Percentiles rank a stretch among this genome's conserved stretches.
These are phyloP conservation scores for Lumbricus terrestris DNA, from an alignment of 2,888 invertebrate genomes.

Conservation along the genomic window DNA sequence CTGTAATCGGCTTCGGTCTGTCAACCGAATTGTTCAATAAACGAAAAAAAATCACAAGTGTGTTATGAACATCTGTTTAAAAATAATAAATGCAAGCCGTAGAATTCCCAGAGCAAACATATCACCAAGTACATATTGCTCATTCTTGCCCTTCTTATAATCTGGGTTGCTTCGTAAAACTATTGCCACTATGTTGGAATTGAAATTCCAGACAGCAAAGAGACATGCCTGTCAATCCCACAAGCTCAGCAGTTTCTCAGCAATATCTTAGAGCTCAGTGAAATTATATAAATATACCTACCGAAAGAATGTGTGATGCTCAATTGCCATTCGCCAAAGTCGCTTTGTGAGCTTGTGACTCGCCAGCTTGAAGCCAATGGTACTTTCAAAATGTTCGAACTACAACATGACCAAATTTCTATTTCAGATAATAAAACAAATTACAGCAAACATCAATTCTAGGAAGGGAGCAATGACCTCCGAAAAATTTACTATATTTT, in stretches of 20 bases:
- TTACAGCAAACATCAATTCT: background rate
- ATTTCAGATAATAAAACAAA: constrained; percentile 12
- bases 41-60: too few species aligned
- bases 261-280: background rate
- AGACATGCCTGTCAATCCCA: background rate
- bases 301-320: constrained; percentile 98
- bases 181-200: background rate
- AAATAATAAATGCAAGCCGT: too few species aligned
- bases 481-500: background rate
- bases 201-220: background rate
- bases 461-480: background rate
- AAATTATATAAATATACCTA: constrained; percentile 29
- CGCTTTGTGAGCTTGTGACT: constrained; percentile 95
- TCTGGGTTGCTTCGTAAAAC: background rate
- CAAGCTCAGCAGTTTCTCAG: background rate
- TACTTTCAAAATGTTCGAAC: constrained; percentile 93
- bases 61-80: too few species aligned
- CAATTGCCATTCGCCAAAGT: constrained; percentile 97
- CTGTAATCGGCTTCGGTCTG: too few species aligned
- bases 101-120: too few species aligned
- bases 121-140: too few species aligned
- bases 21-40: too few species aligned
- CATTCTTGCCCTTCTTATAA: background rate
- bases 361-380: constrained; percentile 90
- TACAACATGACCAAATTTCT: constrained; percentile 37